Percentiles rank a stretch among this genome's conserved stretches.
Conservation (phyloP, 1,140 invertebrate species). For the Manduca sexta region DNA sequence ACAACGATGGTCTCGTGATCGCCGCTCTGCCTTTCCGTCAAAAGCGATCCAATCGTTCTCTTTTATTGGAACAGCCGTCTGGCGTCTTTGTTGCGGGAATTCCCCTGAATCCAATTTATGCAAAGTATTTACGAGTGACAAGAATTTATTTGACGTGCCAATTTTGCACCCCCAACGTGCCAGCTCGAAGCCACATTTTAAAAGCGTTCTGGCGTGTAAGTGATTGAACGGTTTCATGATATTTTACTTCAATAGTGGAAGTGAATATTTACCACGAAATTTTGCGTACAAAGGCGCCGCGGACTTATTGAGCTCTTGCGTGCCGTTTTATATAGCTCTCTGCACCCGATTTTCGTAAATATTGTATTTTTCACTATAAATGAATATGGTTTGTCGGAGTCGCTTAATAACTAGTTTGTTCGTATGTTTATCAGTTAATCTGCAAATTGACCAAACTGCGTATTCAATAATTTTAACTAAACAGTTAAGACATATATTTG, state of each 20-base stretch:
- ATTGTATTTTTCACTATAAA: too few relatives aligned
- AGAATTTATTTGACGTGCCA: conserved; percentile 51
- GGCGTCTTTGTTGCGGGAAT: conserved; percentile 49
- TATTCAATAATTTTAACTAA: too few relatives aligned
- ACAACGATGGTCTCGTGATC: conserved; percentile 23
- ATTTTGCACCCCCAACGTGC: conserved; percentile 32
- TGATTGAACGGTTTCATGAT: conserved; percentile 28
- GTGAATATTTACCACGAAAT: not conserved
- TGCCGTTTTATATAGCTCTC: too few relatives aligned
- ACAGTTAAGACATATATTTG: too few relatives aligned
- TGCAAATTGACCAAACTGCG: too few relatives aligned
- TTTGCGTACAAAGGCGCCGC: too few relatives aligned
- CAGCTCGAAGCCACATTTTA: conserved; percentile 21
- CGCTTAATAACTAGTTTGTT: too few relatives aligned
- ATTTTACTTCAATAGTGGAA: conserved; percentile 14
- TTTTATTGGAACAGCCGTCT: conserved; percentile 52
- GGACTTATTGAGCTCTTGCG: too few relatives aligned
- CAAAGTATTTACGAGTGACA: conserved; percentile 55
- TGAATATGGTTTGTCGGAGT: too few relatives aligned
- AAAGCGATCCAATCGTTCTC: conserved; percentile 51
- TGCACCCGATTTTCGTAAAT: too few relatives aligned
- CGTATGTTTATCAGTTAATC: too few relatives aligned
- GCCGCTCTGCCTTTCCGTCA: conserved; percentile 38
- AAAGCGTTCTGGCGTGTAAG: conserved; percentile 19
- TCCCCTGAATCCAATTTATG: conserved; percentile 49